Percentiles rank a stretch among this genome's conserved stretches.
These are phyloP conservation scores for Schizaphis graminum DNA, from an alignment of 2,888 invertebrate genomes.

Conservation along the genomic window DNA sequence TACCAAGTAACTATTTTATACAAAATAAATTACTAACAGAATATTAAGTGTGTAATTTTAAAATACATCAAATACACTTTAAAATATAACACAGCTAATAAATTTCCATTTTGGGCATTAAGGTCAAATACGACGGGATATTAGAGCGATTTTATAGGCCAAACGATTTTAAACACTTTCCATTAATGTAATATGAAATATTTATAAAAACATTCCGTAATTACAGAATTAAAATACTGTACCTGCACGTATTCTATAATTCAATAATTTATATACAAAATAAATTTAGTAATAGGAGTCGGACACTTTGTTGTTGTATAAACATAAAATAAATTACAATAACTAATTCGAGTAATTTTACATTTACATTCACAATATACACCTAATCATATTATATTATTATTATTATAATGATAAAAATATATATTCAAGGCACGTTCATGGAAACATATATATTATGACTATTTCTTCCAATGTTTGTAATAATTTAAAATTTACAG, in stretches of 20 bases:
- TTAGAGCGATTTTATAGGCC: conserved; percentile 15
- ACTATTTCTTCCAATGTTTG: conserved; percentile 20
- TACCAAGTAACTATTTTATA: neutral
- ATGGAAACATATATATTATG: conserved; percentile 2
- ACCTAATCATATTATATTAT: neutral
- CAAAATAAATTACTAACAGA: neutral
- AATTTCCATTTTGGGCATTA: conserved; percentile 50
- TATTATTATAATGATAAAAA: neutral
- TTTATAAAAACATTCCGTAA: neutral
- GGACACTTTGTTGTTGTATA: neutral
- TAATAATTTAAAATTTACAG: neutral
- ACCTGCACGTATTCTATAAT: neutral
- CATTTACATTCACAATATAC: neutral
- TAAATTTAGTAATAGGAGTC: neutral
- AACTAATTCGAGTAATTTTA: neutral
- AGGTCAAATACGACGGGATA: conserved; percentile 41
- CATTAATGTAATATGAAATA: neutral
- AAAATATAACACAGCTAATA: neutral
- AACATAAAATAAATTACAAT: neutral
- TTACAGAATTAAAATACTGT: conserved; percentile 1
- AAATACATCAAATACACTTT: neutral
- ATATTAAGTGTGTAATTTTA: neutral
- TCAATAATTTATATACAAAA: neutral
- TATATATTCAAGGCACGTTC: conserved; percentile 13
- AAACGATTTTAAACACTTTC: conserved; percentile 12